Percentiles rank a stretch among this genome's conserved stretches.
These are phyloP conservation scores for Diglossa cyanea DNA, from an alignment of 2,797 vertebrate species.

Conservation along the genomic window DNA sequence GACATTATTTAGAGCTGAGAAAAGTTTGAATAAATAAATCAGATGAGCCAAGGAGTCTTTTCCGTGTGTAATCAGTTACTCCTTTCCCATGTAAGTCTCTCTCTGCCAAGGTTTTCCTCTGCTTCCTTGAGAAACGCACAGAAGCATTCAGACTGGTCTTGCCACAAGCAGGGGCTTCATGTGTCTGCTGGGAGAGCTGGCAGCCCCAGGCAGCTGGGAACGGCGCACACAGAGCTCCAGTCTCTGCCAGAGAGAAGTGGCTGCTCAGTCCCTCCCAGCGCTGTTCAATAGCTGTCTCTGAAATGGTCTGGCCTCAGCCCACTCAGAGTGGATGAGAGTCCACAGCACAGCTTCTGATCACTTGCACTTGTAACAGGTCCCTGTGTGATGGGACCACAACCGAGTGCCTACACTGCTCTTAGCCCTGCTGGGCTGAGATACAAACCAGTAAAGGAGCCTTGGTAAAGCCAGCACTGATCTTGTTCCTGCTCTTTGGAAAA, in stretches of 20 bases:
- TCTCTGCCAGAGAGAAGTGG: not conserved
- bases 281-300: not conserved
- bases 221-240: not conserved
- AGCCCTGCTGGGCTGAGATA: not conserved
- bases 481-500: not conserved
- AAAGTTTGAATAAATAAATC: conserved; percentile 1
- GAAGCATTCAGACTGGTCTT: not conserved
- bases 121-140: conserved; percentile 5
- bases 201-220: not conserved
- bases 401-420: rapidly evolving
- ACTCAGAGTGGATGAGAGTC: not conserved
- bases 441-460: not conserved
- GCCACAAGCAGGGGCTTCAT: not conserved
- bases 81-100: not conserved
- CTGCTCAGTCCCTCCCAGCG: not conserved
- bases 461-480: not conserved
- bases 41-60: not conserved
- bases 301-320: not conserved
- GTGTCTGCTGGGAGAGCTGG: not conserved
- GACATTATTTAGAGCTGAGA: not conserved
- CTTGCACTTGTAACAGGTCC: not conserved
- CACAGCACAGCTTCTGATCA: not conserved
- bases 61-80: not conserved
- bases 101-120: not conserved
- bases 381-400: not conserved